These are phyloP conservation scores for Epiperipatus broadwayi DNA, from an alignment of 2,888 invertebrate species.

Conservation along the genomic window DNA sequence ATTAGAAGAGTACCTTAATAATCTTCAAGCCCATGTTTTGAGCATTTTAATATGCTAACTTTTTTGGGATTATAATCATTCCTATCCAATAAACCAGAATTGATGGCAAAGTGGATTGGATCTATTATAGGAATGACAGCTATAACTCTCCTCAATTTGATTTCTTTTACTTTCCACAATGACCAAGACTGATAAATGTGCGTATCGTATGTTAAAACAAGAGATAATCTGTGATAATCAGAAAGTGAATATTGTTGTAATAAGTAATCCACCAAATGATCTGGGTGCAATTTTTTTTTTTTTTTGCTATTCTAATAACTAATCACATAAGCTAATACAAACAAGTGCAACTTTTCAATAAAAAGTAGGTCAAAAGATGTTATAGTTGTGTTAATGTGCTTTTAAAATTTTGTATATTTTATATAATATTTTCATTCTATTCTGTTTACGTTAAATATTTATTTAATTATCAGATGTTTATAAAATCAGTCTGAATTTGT, in stretches of 20 bases:
- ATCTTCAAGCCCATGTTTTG: conserved; percentile 44
- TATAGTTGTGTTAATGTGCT: too few species aligned
- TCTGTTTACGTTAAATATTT: too few species aligned
- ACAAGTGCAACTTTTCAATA: conserved; percentile 66
- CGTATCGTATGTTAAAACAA: conserved; percentile 63
- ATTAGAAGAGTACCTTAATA: conserved; percentile 31
- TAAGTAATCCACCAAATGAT: conserved; percentile 63
- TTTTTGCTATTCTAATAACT: conserved; percentile 56
- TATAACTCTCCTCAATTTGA: conserved; percentile 21
- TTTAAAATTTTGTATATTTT: too few species aligned
- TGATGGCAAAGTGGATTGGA: conserved; percentile 56
- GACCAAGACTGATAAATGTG: conserved; percentile 68
- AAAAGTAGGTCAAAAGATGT: too few species aligned
- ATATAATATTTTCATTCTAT: too few species aligned
- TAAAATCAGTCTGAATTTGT: too few species aligned
- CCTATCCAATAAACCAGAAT: conserved; percentile 55
- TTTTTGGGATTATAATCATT: conserved; percentile 36
- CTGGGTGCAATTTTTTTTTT: conserved; percentile 70
- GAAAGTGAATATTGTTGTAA: conserved; percentile 49
- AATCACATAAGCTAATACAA: conserved; percentile 66
- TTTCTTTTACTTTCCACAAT: conserved; percentile 39
- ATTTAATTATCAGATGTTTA: too few species aligned
- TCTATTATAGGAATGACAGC: conserved; percentile 54
- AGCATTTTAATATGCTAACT: conserved; percentile 36
- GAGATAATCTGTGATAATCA: conserved; percentile 50